phyloP scores from a whole-genome alignment of 2,888 invertebrate genomes.

The Cordilura impudica region DNA sequence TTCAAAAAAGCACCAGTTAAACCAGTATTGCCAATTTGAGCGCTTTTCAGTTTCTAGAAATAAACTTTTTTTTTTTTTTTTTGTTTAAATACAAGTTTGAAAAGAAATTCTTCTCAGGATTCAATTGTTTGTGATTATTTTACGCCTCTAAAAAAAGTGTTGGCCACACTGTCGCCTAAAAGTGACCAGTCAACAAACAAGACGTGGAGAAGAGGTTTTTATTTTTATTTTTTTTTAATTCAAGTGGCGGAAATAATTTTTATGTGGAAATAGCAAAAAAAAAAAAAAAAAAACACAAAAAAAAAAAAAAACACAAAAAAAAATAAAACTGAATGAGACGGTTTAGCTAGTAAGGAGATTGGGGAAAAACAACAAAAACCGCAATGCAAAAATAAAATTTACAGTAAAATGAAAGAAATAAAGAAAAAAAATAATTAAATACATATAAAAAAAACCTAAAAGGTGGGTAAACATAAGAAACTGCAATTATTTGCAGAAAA shows the following conservation, averaged over 20 bases:
- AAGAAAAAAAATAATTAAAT: not conserved
- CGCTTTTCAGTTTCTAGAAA: too few relatives aligned
- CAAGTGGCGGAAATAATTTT: constrained; percentile 43
- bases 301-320: not conserved
- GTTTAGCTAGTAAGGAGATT: constrained; percentile 4
- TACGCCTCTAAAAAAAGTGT: not conserved
- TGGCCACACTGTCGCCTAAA: not conserved
- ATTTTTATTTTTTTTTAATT: constrained; percentile 6
- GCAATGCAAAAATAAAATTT: not conserved
- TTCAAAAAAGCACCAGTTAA: not conserved
- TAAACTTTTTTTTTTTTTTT: too few relatives aligned
- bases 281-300: not conserved
- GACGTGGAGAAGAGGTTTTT: constrained; percentile 6
- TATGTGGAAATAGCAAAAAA: constrained; percentile 15
- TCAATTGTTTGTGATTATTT: too few relatives aligned
- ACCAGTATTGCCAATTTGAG: too few relatives aligned
- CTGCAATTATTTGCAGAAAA: constrained; percentile 8
- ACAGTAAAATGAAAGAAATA: not conserved
- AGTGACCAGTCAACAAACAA: constrained; percentile 31
- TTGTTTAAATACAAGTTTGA: too few relatives aligned
- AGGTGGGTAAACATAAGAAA: constrained; percentile 13
- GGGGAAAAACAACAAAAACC: constrained; percentile 1
- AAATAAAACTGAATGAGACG: not conserved
- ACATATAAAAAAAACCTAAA: not conserved
- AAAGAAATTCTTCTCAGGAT: too few relatives aligned